Base-by-base conservation (phyloP, 2,888 invertebrate species). In the Polia nebulosa region DNA sequence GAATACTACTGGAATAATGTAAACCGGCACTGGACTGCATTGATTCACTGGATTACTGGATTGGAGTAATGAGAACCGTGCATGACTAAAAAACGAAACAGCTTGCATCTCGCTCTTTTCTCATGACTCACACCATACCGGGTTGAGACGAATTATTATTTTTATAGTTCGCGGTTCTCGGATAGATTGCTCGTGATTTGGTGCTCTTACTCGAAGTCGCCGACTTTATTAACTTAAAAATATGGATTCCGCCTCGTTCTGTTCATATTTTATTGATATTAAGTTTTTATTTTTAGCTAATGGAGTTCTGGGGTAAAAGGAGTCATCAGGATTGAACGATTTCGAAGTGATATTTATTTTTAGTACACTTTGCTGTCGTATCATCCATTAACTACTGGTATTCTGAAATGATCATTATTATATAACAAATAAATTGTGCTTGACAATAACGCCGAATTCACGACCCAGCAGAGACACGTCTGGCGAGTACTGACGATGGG, bases 131-230 rank as follows among this genome's bases (percentile, higher is more conserved):
- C 2, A 60, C 83, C 74, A 68, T 39, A 59, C 81, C 56, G 75
- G 86, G 82, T 87, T 87, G 87, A 92, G 92, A 92, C 91, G 92
- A 93, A 93, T 94, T 93, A 94, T 94, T 93, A 94, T 94, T 94
- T 94, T 94, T 93, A 94, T 93, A 92, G 92, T 91, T 89, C 90
- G 89, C 88, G 88, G 90, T 92, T 87, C 90, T 90, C 90, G 88
- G 91, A 93, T 92, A 92, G 93, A 94, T 94, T 91, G 93, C 90
- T 89, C 84, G 91, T 91, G 93, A 94, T 93, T 94, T 90, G 90
- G 92, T 88, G 92, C 92, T 93, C 92, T 92, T 90, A 91, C 89
- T 88, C 78, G 87, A 84, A 85, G 87, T 84, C 87, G 86, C 85
- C 86, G 88, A 87, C 87, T 86, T 89, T 88, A 87, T 87, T 83